Evolutionary conservation across 2,113 vertebrate species (phyloP).

Genomic region (Hippocampus mohnikei): DNA sequence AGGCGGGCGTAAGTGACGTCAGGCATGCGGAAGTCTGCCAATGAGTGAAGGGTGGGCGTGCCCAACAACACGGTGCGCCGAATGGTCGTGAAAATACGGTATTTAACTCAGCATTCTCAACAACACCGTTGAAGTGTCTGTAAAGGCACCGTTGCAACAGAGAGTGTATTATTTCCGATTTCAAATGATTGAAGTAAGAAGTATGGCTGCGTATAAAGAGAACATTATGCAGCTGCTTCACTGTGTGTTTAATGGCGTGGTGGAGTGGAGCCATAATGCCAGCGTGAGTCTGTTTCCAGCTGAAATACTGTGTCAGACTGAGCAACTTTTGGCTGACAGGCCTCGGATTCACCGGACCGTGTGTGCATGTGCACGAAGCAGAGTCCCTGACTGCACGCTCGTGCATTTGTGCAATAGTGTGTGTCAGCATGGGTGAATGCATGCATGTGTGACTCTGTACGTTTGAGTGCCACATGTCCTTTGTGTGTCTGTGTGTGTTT

Average conservation of each 20-base stretch:
- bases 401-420: slow-evolving; percentile 56
- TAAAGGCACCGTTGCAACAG: neutral
- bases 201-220: slow-evolving; percentile 3
- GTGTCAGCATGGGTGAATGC: slow-evolving; percentile 54
- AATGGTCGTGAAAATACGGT: too few relatives aligned
- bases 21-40: too few relatives aligned
- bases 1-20: too few relatives aligned
- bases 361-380: slow-evolving; percentile 33
- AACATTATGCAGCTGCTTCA: neutral
- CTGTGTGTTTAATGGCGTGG: slow-evolving; percentile 31
- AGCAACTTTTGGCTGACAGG: slow-evolving; percentile 66
- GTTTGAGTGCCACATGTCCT: slow-evolving; percentile 32
- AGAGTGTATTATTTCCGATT: neutral
- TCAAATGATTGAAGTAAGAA: neutral
- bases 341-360: slow-evolving; percentile 59
- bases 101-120: neutral
- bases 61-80: too few relatives aligned
- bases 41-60: too few relatives aligned
- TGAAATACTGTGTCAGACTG: slow-evolving; percentile 66
- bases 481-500: slow-evolving; percentile 24
- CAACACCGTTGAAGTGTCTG: neutral
- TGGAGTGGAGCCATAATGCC: slow-evolving; percentile 43
- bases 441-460: slow-evolving; percentile 36
- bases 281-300: slow-evolving; percentile 57
- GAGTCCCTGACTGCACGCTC: slow-evolving; percentile 46